Percentiles rank a stretch among this genome's conserved stretches.
Evolutionary conservation across 2,888 invertebrate species (phyloP).

Genomic region (Eumerus sabulonum): DNA sequence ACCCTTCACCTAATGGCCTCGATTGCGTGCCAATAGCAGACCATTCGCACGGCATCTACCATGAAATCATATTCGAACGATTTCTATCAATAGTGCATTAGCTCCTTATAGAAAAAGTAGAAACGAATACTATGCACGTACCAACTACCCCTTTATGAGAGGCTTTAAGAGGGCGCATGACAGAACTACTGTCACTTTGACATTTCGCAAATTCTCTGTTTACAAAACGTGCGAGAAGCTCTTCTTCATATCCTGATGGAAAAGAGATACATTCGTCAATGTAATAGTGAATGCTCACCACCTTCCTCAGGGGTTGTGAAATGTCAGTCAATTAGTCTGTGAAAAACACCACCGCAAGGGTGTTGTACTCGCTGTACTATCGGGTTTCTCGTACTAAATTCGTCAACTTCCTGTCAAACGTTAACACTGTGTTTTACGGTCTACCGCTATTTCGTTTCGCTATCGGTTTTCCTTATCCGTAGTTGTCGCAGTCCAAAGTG

Average conservation of each 20-base stretch:
- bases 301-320: conserved; percentile 12
- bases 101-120: conserved; percentile 26
- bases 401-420: conserved; percentile 32
- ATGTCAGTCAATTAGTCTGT: conserved; percentile 2
- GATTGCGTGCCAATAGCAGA: conserved; percentile 35
- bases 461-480: conserved; percentile 11
- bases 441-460: conserved; percentile 37
- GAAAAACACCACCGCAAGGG: conserved; percentile 28
- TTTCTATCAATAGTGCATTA: conserved; percentile 28
- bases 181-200: not conserved
- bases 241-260: not conserved
- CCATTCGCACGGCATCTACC: conserved; percentile 13
- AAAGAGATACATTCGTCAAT: not conserved
- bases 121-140: conserved; percentile 22
- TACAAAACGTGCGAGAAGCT: conserved; percentile 30
- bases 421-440: conserved; percentile 15
- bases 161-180: not conserved
- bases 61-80: conserved; percentile 33
- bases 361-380: conserved; percentile 26
- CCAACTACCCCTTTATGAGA: conserved; percentile 19
- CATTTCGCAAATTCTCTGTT: conserved; percentile 46
- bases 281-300: not conserved
- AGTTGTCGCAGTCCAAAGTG: conserved; percentile 30
- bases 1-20: conserved; percentile 25
- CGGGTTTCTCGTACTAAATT: conserved; percentile 26